These are phyloP conservation scores for Clanis bilineata DNA, from an alignment of 2,888 invertebrate genomes.

Conservation along the genomic window DNA sequence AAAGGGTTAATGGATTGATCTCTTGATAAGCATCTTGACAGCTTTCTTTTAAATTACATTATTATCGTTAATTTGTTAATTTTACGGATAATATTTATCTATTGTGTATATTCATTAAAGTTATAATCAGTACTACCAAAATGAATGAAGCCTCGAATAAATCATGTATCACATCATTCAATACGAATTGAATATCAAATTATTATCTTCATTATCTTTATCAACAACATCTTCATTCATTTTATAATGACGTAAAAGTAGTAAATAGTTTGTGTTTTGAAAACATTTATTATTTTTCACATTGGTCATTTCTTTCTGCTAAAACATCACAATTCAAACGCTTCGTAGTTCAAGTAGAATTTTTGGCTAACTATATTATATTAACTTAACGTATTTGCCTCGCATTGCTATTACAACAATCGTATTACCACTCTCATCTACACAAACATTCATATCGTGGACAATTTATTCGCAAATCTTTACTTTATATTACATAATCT, in stretches of 20 bases:
- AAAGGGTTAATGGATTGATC: slow-evolving; percentile 55
- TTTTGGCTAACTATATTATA: slow-evolving; percentile 53
- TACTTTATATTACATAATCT: slow-evolving; percentile 36
- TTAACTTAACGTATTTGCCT: slow-evolving; percentile 36
- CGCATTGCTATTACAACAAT: slow-evolving; percentile 36
- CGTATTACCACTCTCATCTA: slow-evolving; percentile 26
- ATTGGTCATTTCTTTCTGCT: slow-evolving; percentile 68
- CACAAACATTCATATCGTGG: slow-evolving; percentile 43
- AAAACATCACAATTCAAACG: slow-evolving; percentile 69
- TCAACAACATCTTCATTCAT: slow-evolving; percentile 46
- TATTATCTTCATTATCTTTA: no score
- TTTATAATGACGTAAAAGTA: slow-evolving; percentile 44
- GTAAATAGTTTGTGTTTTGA: slow-evolving; percentile 57
- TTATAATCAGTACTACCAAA: background rate
- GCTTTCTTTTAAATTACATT: slow-evolving; percentile 56
- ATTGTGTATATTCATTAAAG: background rate
- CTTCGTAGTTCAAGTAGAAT: slow-evolving; percentile 42
- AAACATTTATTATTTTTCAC: slow-evolving; percentile 79
- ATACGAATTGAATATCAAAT: background rate
- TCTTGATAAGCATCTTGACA: slow-evolving; percentile 81
- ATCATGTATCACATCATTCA: background rate
- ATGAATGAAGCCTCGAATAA: slow-evolving; percentile 3
- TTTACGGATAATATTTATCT: slow-evolving; percentile 29
- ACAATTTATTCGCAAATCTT: slow-evolving; percentile 51
- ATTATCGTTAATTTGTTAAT: slow-evolving; percentile 38